Conservation (phyloP, 2,888 invertebrate genomes). For the Hirtodrosophila confusa region DNA sequence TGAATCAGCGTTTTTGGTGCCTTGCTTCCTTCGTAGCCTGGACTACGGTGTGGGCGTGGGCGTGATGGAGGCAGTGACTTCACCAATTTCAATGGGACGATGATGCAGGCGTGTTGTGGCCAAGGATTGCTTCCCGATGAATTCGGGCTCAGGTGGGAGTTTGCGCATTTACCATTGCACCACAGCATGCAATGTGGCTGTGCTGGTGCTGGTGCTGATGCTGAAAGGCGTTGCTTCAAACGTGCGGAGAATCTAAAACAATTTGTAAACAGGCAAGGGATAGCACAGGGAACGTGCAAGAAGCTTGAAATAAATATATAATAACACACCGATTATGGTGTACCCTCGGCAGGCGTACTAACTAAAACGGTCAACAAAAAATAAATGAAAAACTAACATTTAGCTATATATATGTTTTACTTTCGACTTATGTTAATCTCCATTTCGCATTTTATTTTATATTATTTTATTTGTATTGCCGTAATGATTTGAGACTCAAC, state of each 20-base stretch:
- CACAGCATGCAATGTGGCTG: constrained; percentile 52
- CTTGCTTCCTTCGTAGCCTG: constrained; percentile 27
- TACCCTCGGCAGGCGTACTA: constrained; percentile 25
- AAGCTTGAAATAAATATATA: constrained; percentile 54
- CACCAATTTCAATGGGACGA: constrained; percentile 52
- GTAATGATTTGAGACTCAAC: no score
- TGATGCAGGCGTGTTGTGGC: constrained; percentile 51
- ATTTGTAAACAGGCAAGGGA: constrained; percentile 49
- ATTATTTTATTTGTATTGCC: no score
- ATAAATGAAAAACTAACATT: no score
- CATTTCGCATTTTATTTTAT: no score
- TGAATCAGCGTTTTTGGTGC: constrained; percentile 68
- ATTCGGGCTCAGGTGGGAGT: constrained; percentile 57
- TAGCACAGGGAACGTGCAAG: constrained; percentile 54
- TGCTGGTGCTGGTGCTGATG: constrained; percentile 38
- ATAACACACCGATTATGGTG: constrained; percentile 41
- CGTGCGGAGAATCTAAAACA: constrained; percentile 66
- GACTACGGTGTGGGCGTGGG: constrained; percentile 10
- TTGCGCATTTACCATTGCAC: constrained; percentile 49
- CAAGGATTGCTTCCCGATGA: constrained; percentile 37
- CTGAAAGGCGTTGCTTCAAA: constrained; percentile 62
- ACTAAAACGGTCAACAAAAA: background rate
- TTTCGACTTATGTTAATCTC: no score
- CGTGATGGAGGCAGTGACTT: constrained; percentile 49
- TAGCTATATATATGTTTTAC: no score